A percentile compares a stretch with the other conserved stretches of the same genome.
These are phyloP conservation scores for Butastur rufipennis DNA, from an alignment of 2,113 vertebrate genomes.

Conservation along the genomic window DNA sequence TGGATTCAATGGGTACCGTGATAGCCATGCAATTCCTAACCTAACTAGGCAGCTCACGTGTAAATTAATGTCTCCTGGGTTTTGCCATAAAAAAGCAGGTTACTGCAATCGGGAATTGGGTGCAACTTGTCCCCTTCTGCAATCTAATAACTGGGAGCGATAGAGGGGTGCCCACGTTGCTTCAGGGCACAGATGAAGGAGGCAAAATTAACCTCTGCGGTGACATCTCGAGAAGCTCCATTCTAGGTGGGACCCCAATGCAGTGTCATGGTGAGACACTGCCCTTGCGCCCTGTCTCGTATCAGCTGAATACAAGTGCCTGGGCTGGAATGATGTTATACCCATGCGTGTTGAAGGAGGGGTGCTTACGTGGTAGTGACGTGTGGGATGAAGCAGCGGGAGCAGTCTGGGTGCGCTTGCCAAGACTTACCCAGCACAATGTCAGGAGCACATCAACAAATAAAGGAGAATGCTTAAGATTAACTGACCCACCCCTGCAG, in stretches of 20 bases:
- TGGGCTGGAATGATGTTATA: neutral
- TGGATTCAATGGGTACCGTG: fast-evolving
- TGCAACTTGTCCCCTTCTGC: neutral
- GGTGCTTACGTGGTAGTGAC: neutral
- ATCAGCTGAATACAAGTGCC: neutral
- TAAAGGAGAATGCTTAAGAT: neutral
- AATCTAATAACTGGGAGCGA: neutral
- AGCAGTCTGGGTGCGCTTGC: neutral
- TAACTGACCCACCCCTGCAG: neutral
- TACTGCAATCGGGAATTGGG: neutral
- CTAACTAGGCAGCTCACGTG: neutral
- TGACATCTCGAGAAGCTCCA: neutral
- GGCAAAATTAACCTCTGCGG: neutral
- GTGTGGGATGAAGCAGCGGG: neutral
- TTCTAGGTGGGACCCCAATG: neutral
- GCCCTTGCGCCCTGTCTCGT: fast-evolving
- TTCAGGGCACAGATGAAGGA: neutral
- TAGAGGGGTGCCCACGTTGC: fast-evolving
- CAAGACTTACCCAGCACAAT: neutral
- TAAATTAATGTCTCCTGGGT: neutral
- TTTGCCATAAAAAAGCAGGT: neutral
- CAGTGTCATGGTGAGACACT: neutral
- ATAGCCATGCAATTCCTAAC: neutral
- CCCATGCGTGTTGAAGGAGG: neutral
- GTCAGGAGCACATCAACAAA: neutral